A percentile compares a stretch with the other conserved stretches of the same genome.
Evolutionary conservation across 2,888 invertebrate genomes (phyloP).

Genomic region (Eupithecia exiguata): DNA sequence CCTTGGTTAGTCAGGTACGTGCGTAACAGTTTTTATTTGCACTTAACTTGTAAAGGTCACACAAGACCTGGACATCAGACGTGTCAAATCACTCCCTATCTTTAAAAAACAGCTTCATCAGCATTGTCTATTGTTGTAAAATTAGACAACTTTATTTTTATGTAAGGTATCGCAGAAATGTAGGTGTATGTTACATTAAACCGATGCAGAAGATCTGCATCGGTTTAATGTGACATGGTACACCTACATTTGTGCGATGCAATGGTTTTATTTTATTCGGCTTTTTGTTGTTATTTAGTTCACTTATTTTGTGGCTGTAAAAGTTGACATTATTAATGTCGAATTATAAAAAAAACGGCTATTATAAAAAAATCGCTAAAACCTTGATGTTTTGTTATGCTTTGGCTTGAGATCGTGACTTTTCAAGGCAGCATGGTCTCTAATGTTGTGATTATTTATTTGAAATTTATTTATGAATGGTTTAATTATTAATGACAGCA

Average conservation of each 20-base stretch:
- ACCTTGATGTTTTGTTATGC: slow-evolving; percentile 10
- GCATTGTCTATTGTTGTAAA: too few species aligned
- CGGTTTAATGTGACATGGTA: too few species aligned
- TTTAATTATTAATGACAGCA: neutral
- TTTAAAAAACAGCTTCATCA: too few species aligned
- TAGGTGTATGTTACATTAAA: neutral
- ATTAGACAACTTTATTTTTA: too few species aligned
- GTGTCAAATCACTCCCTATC: too few species aligned
- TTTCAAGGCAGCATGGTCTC: slow-evolving; percentile 3
- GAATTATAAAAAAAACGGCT: neutral
- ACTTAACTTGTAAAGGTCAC: too few species aligned
- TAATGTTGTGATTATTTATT: slow-evolving; percentile 3
- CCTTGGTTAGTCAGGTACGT: neutral
- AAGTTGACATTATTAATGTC: neutral
- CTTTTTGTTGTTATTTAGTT: neutral
- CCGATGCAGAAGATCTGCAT: too few species aligned
- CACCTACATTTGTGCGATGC: too few species aligned
- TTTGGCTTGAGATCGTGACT: neutral
- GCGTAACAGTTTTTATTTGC: neutral
- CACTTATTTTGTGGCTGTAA: neutral
- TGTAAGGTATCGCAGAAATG: neutral
- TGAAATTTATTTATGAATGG: neutral
- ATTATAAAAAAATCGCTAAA: neutral
- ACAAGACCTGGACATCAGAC: too few species aligned
- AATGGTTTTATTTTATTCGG: neutral